Evolutionary conservation across 2,888 invertebrate genomes (phyloP).

Genomic region (Rotaria magnacalcarata): DNA sequence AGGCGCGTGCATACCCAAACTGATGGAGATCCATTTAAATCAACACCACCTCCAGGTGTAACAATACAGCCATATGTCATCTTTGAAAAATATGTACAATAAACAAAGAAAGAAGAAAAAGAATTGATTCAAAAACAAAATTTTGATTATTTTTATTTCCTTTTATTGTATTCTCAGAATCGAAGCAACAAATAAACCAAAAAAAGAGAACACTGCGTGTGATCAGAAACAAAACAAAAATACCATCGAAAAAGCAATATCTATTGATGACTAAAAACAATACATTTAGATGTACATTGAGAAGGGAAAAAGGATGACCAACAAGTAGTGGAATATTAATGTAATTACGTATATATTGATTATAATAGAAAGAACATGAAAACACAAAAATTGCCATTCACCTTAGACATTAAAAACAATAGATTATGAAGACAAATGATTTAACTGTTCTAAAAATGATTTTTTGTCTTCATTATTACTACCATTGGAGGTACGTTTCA

Average conservation of each 20-base stretch:
- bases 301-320: neutral
- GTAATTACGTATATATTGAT: no score
- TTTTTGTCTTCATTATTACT: conserved; percentile 16
- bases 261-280: no score
- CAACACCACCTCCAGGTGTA: no score
- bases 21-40: no score
- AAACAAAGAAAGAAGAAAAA: no score
- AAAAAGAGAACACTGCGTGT: no score
- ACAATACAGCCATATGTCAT: no score
- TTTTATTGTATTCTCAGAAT: neutral
- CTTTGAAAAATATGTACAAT: no score
- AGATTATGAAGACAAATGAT: conserved; percentile 36
- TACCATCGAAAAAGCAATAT: neutral
- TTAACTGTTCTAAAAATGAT: conserved; percentile 44
- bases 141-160: neutral
- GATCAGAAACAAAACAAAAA: neutral
- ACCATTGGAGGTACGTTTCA: conserved; percentile 63
- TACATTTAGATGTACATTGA: neutral
- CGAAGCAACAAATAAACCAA: no score
- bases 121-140: neutral
- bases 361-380: no score
- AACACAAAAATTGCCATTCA: conserved; percentile 10
- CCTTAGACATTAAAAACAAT: neutral
- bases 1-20: no score
- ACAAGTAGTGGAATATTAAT: no score